phyloP scores from a whole-genome alignment of 1,140 invertebrate species.

The Ips nitidus region DNA sequence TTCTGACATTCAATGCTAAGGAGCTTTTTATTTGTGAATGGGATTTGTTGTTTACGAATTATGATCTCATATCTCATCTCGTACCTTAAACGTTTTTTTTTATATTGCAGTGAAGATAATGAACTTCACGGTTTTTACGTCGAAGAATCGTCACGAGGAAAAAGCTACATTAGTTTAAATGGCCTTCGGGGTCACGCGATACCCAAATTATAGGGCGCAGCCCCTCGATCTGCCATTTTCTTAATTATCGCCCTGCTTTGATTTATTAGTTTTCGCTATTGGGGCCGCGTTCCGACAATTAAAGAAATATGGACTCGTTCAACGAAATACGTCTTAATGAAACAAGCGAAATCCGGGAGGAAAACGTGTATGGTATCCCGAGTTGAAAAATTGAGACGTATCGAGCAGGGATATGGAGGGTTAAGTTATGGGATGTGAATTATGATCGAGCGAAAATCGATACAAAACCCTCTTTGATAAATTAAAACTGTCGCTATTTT shows the following conservation, averaged over 20 bases:
- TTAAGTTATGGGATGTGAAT: not conserved
- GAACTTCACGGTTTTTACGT: too few species aligned
- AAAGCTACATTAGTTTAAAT: not conserved
- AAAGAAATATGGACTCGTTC: conserved; percentile 27
- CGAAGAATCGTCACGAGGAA: too few species aligned
- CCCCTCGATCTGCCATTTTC: conserved; percentile 20
- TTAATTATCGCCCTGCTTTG: conserved; percentile 29
- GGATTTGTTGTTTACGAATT: conserved; percentile 8
- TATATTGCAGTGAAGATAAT: too few species aligned
- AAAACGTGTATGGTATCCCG: not conserved
- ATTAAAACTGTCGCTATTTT: not conserved
- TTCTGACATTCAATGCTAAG: conserved; percentile 8
- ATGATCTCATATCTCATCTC: conserved; percentile 4
- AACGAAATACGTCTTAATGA: conserved; percentile 24
- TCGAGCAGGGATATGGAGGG: not conserved
- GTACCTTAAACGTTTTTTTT: too few species aligned
- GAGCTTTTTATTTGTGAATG: conserved; percentile 14
- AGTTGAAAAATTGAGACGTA: conserved; percentile 19
- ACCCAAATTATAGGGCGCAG: conserved; percentile 27
- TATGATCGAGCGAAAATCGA: conserved; percentile 4
- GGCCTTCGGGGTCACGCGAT: conserved; percentile 17
- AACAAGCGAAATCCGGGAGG: conserved; percentile 3
- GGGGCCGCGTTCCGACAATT: conserved; percentile 24
- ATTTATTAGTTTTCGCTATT: conserved; percentile 26
- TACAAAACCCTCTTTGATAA: not conserved